phyloP scores from a whole-genome alignment of 2,113 vertebrate species.

The Apeltes quadracus region DNA sequence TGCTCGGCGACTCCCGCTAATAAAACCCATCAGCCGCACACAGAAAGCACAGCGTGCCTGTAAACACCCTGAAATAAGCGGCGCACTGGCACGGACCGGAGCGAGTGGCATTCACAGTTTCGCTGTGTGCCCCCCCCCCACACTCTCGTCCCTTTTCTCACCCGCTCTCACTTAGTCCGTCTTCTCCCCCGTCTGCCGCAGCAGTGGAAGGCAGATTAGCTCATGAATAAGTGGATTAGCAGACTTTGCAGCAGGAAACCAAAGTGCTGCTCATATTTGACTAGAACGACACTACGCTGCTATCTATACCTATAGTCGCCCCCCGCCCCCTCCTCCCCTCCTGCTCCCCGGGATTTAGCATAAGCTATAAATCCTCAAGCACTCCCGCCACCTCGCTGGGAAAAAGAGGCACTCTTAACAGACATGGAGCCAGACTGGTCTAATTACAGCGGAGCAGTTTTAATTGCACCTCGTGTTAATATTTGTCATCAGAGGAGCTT shows the following conservation, averaged over 20 bases:
- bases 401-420: slow-evolving; percentile 67
- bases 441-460: slow-evolving; percentile 62
- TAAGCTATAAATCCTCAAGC: slow-evolving; percentile 80
- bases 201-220: slow-evolving; percentile 83
- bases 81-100: slow-evolving; percentile 36
- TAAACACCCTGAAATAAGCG: slow-evolving; percentile 62
- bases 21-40: slow-evolving; percentile 22
- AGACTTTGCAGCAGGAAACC: slow-evolving; percentile 83
- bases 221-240: slow-evolving; percentile 86
- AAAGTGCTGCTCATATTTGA: slow-evolving; percentile 84
- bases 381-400: slow-evolving; percentile 69
- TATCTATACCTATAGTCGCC: slow-evolving; percentile 83
- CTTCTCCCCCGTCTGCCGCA: slow-evolving; percentile 72
- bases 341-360: slow-evolving; percentile 77
- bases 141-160: slow-evolving; percentile 58
- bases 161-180: slow-evolving; percentile 60
- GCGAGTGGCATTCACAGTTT: slow-evolving; percentile 51
- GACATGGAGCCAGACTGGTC: slow-evolving; percentile 57
- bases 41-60: slow-evolving; percentile 42
- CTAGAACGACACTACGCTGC: slow-evolving; percentile 75
- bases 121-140: slow-evolving; percentile 27
- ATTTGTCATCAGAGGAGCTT: slow-evolving; percentile 59
- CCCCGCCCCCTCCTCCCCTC: too few species aligned
- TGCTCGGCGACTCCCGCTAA: slow-evolving; percentile 39
- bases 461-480: slow-evolving; percentile 70